These are phyloP conservation scores for Pomacea canaliculata DNA, from an alignment of 2,888 invertebrate genomes.

Conservation along the genomic window DNA sequence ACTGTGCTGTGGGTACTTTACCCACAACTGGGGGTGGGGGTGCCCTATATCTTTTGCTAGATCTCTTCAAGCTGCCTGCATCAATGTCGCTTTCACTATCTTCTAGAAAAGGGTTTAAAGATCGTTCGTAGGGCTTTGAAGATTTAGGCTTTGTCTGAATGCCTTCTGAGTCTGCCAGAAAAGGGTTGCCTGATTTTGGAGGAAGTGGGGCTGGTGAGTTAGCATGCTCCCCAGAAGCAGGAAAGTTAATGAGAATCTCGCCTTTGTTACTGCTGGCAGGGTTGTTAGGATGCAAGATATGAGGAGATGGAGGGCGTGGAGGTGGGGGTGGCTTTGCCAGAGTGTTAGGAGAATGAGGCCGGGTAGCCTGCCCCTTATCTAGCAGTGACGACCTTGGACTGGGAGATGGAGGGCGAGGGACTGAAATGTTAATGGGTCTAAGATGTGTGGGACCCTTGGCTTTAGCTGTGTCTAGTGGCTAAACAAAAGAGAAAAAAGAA, in stretches of 20 bases:
- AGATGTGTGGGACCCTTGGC: constrained; percentile 18
- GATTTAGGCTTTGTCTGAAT: constrained; percentile 14
- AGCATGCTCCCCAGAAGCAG: neutral
- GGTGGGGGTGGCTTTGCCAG: constrained; percentile 20
- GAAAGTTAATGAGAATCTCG: constrained; percentile 27
- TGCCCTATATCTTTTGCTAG: constrained; percentile 21
- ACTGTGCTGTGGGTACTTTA: too few relatives aligned
- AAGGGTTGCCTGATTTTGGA: constrained; percentile 5
- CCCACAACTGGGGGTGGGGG: constrained; percentile 7
- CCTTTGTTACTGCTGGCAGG: constrained; percentile 4
- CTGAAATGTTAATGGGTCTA: constrained; percentile 2
- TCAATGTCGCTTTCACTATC: constrained; percentile 20
- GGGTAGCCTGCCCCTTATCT: neutral
- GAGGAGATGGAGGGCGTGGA: constrained; percentile 37
- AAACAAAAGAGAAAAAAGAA: constrained; percentile 22
- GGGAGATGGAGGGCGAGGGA: constrained; percentile 8
- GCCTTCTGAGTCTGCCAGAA: neutral
- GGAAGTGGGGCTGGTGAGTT: constrained; percentile 17
- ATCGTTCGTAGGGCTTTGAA: constrained; percentile 10
- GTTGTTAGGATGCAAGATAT: constrained; percentile 34
- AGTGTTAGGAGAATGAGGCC: neutral
- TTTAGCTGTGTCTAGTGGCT: constrained; percentile 27
- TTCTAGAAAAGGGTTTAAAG: constrained; percentile 29
- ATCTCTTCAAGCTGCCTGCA: constrained; percentile 20
- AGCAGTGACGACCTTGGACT: constrained; percentile 3